These are phyloP conservation scores for Myopa testacea DNA, from an alignment of 2,888 invertebrate genomes.

Conservation along the genomic window DNA sequence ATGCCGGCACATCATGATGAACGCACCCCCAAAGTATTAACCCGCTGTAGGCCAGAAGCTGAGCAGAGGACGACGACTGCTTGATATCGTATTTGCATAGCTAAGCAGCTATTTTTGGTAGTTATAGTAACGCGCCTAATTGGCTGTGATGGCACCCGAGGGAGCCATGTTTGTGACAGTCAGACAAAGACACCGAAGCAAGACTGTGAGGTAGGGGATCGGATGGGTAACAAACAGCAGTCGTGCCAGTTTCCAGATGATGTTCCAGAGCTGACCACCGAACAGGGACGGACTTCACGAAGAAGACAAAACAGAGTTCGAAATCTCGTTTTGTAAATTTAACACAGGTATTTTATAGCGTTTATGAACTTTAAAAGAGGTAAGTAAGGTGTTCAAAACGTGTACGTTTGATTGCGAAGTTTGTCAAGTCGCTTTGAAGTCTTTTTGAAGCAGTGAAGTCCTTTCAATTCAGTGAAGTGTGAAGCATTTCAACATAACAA, in stretches of 20 bases:
- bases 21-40: background rate
- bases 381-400: too few species aligned
- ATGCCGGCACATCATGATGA: slow-evolving; percentile 31
- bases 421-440: too few species aligned
- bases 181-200: slow-evolving; percentile 44
- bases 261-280: slow-evolving; percentile 28
- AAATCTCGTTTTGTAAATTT: too few species aligned
- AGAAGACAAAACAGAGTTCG: background rate
- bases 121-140: slow-evolving; percentile 61
- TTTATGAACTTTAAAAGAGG: too few species aligned
- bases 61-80: slow-evolving; percentile 25
- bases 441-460: too few species aligned
- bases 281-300: slow-evolving; percentile 1
- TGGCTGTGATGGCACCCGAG: slow-evolving; percentile 68
- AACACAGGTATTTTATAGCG: too few species aligned
- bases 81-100: slow-evolving; percentile 60
- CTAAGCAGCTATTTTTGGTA: slow-evolving; percentile 52
- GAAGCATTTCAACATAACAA: too few species aligned
- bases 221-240: slow-evolving; percentile 4
- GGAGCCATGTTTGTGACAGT: slow-evolving; percentile 60
- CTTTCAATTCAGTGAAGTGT: too few species aligned
- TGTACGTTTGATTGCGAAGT: too few species aligned
- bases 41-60: slow-evolving; percentile 32
- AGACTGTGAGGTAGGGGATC: background rate
- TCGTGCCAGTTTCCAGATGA: slow-evolving; percentile 20